Conservation (phyloP, 2,797 vertebrate genomes). For the Trachurus trachurus region DNA sequence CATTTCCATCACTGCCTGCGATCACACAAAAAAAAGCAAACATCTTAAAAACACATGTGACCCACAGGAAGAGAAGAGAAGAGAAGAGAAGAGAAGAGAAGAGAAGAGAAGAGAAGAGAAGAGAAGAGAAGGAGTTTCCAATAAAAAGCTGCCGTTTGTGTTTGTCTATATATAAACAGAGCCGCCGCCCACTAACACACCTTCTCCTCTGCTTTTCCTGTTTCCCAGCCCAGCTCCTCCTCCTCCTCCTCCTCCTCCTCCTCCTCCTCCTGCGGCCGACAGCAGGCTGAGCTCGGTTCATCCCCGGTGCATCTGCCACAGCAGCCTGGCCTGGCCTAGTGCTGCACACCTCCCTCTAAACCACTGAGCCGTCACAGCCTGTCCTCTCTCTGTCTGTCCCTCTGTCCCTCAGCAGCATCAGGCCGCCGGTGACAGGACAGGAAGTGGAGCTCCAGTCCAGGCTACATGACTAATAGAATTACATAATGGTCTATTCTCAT, state of each 20-base stretch:
- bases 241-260: neutral
- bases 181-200: neutral
- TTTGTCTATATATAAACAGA: constrained; percentile 14
- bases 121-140: neutral
- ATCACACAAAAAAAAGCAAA: no score
- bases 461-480: constrained; percentile 34
- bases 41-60: no score
- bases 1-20: neutral
- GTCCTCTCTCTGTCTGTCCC: neutral
- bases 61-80: no score
- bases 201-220: constrained; percentile 42
- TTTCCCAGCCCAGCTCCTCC: constrained; percentile 56
- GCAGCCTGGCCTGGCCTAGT: constrained; percentile 2
- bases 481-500: constrained; percentile 39
- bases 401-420: neutral
- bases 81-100: no score
- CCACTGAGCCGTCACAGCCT: constrained; percentile 5
- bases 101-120: no score
- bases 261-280: constrained; percentile 8
- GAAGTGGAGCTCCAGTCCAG: neutral
- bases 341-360: constrained; percentile 36
- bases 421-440: constrained; percentile 14
- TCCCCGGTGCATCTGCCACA: constrained; percentile 54
- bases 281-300: constrained; percentile 60
- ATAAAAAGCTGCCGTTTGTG: neutral